Evolutionary conservation across 2,888 invertebrate species (phyloP).

Genomic region (Drosophila meridionalis): DNA sequence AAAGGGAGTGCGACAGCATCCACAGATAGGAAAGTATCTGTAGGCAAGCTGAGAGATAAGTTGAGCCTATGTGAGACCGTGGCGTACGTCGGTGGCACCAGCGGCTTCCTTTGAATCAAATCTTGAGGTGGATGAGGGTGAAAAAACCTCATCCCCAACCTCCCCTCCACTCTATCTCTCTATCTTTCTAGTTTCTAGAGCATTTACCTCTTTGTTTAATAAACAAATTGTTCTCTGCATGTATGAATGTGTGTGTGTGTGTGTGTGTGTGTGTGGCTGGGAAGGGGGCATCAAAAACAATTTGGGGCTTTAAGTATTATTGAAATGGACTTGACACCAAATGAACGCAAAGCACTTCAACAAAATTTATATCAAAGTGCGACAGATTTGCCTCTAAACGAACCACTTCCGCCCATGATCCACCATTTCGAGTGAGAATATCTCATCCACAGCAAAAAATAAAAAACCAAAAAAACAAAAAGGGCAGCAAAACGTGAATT

Average conservation of each 20-base stretch:
- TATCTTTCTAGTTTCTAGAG: neutral
- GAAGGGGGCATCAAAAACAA: slow-evolving; percentile 4
- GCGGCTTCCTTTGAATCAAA: slow-evolving; percentile 26
- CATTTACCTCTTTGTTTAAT: slow-evolving; percentile 70
- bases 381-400: slow-evolving; percentile 43
- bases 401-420: slow-evolving; percentile 41
- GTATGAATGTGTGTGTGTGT: neutral
- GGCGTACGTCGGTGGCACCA: slow-evolving; percentile 61
- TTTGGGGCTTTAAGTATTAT: slow-evolving; percentile 48
- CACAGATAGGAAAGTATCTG: slow-evolving; percentile 9
- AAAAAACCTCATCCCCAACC: neutral
- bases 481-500: neutral
- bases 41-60: slow-evolving; percentile 4
- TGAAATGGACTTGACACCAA: slow-evolving; percentile 80
- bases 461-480: neutral
- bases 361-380: slow-evolving; percentile 53
- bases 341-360: slow-evolving; percentile 60
- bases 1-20: slow-evolving; percentile 51
- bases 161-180: neutral
- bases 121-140: slow-evolving; percentile 6
- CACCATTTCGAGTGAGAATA: neutral
- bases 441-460: neutral
- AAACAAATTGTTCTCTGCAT: slow-evolving; percentile 57
- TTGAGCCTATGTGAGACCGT: slow-evolving; percentile 14
- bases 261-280: slow-evolving; percentile 15